Conservation (phyloP, 2,888 invertebrate genomes). For the Tridacna crocea region DNA sequence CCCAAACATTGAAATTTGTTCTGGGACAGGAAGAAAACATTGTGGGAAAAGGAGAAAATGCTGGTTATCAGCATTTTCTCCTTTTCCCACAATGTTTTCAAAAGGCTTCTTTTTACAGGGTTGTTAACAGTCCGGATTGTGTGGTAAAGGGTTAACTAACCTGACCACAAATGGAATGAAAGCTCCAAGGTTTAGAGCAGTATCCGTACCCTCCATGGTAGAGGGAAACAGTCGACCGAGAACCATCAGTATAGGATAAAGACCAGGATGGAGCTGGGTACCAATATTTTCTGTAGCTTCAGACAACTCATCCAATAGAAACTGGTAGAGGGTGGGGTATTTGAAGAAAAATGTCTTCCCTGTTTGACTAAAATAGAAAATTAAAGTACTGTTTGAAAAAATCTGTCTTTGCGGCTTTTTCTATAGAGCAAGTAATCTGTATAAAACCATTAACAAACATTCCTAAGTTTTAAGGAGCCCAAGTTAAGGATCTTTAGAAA, state of each 20-base stretch:
- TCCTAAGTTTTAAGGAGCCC: too few relatives aligned
- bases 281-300: slow-evolving; percentile 73
- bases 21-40: too few relatives aligned
- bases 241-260: slow-evolving; percentile 92
- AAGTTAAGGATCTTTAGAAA: too few relatives aligned
- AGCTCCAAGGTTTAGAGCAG: slow-evolving; percentile 88
- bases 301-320: slow-evolving; percentile 86
- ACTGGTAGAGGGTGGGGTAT: slow-evolving; percentile 88
- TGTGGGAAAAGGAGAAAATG: too few relatives aligned
- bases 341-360: slow-evolving; percentile 91
- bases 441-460: too few relatives aligned
- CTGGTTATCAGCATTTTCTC: too few relatives aligned
- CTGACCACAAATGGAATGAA: slow-evolving; percentile 88
- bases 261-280: slow-evolving; percentile 86
- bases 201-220: slow-evolving; percentile 89
- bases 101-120: too few relatives aligned
- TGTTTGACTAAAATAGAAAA: slow-evolving; percentile 82
- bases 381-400: not conserved
- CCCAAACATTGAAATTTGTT: too few relatives aligned
- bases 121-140: too few relatives aligned
- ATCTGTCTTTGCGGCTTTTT: too few relatives aligned
- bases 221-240: slow-evolving; percentile 92
- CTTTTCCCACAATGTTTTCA: too few relatives aligned
- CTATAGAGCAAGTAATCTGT: too few relatives aligned
- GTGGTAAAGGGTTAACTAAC: slow-evolving; percentile 64